Evolutionary conservation across 2,797 vertebrate genomes (phyloP), one percentile per base, ranked within the genome.

Genomic region (Leucoraja ocellata): DNA sequence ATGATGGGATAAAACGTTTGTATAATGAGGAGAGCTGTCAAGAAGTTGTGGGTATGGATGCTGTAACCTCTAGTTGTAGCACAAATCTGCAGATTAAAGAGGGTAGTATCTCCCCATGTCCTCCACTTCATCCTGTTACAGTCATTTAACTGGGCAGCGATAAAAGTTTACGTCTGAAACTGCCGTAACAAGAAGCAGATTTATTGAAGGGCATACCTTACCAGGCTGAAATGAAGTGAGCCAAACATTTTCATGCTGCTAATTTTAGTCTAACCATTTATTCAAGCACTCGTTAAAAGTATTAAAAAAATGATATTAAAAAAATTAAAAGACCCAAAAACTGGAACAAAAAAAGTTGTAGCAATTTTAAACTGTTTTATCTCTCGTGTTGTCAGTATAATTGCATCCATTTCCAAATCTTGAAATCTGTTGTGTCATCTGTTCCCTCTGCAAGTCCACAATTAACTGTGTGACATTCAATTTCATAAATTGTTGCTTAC

Each of bases 1-100:
- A 97, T 0, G 98, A 99, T 0, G 98, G 97, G 46, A 99, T 99
- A 96, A 99, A 99, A 94, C 97, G 98, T 80, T 98, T 99, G 77
- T 99, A 99, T 96, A 99, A 99, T 0, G 98, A 99, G 95, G 98
- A 99, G 4, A 88, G 92, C 28, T 94, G 95, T 94, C 97, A 97
- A 2, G 97, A 98, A 94, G 96, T 95, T 39, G 95, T 84, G 93
- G 93, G 94, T 13, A 94, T 96, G 18, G 96, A 96, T 94, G 95
- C 46, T 93, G 23, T 96, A 95, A 95, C 95, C 93, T 95, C 94
- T 32, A 95, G 95, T 73, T 97, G 97, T 93, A 94, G 96, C 68
- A 94, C 96, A 88, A 96, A 96, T 84, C 93, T 96, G 81, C 95
- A 96, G 0, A 94, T 95, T 95, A 97, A 96, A 95, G 98, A 98